Base-by-base conservation (phyloP, 1,140 invertebrate genomes). In the Pentalonia nigronervosa region DNA sequence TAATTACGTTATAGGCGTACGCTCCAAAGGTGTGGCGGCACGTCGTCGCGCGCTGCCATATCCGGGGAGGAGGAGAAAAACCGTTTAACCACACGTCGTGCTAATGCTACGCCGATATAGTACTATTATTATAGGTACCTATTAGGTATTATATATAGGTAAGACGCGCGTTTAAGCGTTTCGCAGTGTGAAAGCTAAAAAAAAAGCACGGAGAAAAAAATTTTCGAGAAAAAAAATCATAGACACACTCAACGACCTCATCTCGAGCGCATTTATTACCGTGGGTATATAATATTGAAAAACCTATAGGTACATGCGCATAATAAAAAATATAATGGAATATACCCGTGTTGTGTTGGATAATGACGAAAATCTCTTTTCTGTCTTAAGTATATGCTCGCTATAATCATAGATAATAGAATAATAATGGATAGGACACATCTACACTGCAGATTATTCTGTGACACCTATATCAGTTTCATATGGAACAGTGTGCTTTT, bases 51-150 rank as follows among this genome's bases (percentile, higher is more conserved):
- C 30, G 6, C 6, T 17, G 14, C 60, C n/a, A 76, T 48, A 36
- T 89, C 36, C 60, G 25, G 7, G 45, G 9, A 53, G 6, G n/a
- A 41, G 9, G 11, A 89, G 41, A 36, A 91, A 36, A 48, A 84
- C 7, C 91, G 81, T 92, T 84, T 84, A 84, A 50, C 48, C 91
- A 20, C 48, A 84, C 76, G 91, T n/a, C 20, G 90, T 30, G 90
- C 25, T 25, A 34, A 45, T 25, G 90, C 45, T 76, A 25, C 7
- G 14, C 41, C 41, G 34, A n/a, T 76, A 76, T 76, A 34, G 60
- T 4, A 41, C 2, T 41, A 41, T 4, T 41, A 41, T 41, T 41
- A 25, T 67, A 67, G 48, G 48, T 50, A 41, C 41, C 41, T 41
- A 50, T 20, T 53, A 21, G 50, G 20, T 53, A 53, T 21, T 21